Base-by-base conservation (phyloP, 2,113 vertebrate species). In the Sialia sialis region DNA sequence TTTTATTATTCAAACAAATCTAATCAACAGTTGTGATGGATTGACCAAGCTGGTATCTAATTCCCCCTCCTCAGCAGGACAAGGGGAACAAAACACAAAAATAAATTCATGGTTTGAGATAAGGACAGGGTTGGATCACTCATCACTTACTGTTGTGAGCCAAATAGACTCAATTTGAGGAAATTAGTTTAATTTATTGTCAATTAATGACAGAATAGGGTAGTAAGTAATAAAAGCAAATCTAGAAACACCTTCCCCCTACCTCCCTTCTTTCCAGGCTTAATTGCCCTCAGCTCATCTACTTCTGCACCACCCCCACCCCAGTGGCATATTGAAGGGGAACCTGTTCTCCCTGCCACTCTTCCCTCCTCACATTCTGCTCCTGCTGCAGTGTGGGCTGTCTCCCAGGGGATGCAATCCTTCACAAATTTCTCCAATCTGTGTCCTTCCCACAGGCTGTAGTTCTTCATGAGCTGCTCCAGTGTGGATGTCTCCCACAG, bases 281-380 rank as follows among this genome's bases (percentile, higher is more conserved):
- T 16, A 44, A 4, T 9, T 77, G 41, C 38, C 13, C 39, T 76
- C 13, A 36, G 19, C 5, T 75, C 18, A 51, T 54, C n/a, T 69
- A 29, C 26, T 9, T 64, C 21, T 11, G 73, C 13, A 27, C 17
- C 48, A 21, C 5, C 7, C 30, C 46, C 5, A 29, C 26, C 9
- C 3, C 0, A 10, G 41, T 2, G 2, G 10, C 8, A 5, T 4
- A 62, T 34, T 16, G 7, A 48, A 38, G 67, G 27, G 34, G 11
- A 43, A 25, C 20, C 5, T 11, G 7, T 70, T 6, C n/a, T 64
- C 15, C 32, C n/a, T 76, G 12, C 10, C 11, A 8, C 29, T 38
- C 23, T 44, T 44, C 10, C 13, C 16, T 44, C 19, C 27, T 69
- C 19, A 68, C 8, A 10, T 15, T 69, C 5, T 10, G 36, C 11